phyloP scores from a whole-genome alignment of 2,113 vertebrate species.

The Cryptoleucopteryx plumbea region DNA sequence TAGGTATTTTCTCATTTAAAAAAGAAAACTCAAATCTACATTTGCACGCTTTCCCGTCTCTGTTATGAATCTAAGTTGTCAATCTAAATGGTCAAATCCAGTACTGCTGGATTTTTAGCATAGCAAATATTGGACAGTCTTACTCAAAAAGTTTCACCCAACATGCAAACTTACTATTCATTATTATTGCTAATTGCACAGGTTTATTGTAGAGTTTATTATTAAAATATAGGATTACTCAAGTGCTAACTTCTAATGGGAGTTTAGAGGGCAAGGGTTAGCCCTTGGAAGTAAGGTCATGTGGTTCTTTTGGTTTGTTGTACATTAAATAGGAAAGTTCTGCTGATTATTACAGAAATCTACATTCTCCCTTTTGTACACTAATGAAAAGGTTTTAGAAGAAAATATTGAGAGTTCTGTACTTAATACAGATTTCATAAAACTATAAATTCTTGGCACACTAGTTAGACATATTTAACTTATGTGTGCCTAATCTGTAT shows the following conservation, averaged over 20 bases:
- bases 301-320: neutral
- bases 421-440: slow-evolving; percentile 25
- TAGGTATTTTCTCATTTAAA: neutral
- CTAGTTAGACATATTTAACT: slow-evolving; percentile 4
- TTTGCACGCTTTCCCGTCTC: neutral
- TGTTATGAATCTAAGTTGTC: neutral
- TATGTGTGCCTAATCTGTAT: slow-evolving; percentile 28
- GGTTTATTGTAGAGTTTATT: neutral
- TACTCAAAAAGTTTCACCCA: neutral
- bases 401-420: neutral
- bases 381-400: neutral
- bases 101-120: neutral
- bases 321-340: neutral
- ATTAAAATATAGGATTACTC: neutral
- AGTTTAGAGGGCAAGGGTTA: neutral
- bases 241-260: neutral
- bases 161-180: neutral
- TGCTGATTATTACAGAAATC: slow-evolving; percentile 5
- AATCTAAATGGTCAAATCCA: neutral
- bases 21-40: neutral
- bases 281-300: neutral
- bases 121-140: neutral
- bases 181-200: neutral
- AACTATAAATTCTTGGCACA: slow-evolving; percentile 4
- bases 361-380: neutral